Conservation (phyloP, 2,113 vertebrate species). For the Atrichornis clamosus region DNA sequence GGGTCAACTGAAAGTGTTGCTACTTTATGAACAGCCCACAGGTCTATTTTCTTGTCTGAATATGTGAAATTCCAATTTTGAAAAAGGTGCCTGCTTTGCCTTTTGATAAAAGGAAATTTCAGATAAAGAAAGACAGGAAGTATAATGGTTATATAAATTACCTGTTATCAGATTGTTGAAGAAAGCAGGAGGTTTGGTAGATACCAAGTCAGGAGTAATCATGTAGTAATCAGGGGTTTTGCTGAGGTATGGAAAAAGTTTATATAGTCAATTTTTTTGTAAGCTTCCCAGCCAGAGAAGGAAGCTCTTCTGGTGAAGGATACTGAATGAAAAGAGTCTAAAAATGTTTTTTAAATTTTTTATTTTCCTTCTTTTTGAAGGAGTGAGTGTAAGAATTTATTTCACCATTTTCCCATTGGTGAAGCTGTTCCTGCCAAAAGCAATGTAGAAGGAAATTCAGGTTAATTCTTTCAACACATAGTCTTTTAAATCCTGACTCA, state of each 20-base stretch:
- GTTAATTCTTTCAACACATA: not conserved
- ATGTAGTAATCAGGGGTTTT: not conserved
- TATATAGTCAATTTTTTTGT: not conserved
- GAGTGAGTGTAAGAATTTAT: not conserved
- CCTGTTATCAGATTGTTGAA: not conserved
- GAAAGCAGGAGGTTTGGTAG: not conserved
- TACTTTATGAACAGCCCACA: not conserved
- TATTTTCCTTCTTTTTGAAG: not conserved
- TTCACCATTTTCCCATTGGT: not conserved
- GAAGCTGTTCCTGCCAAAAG: not conserved
- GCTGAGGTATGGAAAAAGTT: not conserved
- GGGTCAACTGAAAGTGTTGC: not conserved
- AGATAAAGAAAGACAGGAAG: not conserved
- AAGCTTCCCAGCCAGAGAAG: not conserved
- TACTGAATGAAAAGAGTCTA: not conserved
- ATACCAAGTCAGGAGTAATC: not conserved
- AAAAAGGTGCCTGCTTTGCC: not conserved
- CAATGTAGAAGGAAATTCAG: not conserved
- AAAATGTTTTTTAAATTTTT: not conserved
- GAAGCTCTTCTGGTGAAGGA: not conserved
- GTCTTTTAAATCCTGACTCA: not conserved
- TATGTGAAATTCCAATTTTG: not conserved
- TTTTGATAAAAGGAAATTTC: not conserved
- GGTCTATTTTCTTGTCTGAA: not conserved
- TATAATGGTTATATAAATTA: not conserved